Base-by-base conservation (phyloP, 2,113 vertebrate genomes). In the Poicephalus gulielmi region DNA sequence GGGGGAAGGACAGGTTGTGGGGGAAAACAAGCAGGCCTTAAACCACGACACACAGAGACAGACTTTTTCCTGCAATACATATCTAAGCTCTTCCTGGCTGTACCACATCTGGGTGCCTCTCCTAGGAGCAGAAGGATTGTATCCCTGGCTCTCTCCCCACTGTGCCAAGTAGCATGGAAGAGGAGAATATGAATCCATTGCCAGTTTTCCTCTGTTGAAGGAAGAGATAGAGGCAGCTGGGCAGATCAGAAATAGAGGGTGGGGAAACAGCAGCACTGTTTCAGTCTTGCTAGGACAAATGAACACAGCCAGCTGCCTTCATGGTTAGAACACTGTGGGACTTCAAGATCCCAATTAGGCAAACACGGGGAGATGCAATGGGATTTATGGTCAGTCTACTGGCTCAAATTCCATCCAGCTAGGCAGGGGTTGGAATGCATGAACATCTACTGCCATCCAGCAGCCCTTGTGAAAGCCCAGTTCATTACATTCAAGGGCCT, bases 251-350 rank as follows among this genome's bases (percentile, higher is more conserved):
- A 88, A 6, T 6, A 1, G 4, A 22, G 14, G 8, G n/a, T 23
- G 10, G 4, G n/a, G 30, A 84, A 81, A 70, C 2, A 76, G 33
- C 33, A 74, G 37, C 37, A 49, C 17, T 30, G 17, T 41, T 86
- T 59, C 81, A 50, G 43, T 53, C 78, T 74, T 70, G 37, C 31
- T n/a, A 59, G 10, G 52, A 62, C 31, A 44, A 43, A 78, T 10
- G 28, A 69, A 46, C 46, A 22, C 27, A 35, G 30, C 13, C 44
- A 50, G 31, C 37, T 87, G 37, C 78, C 69, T 70, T 84, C 37
- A n/a, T 0, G 0, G 18, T 20, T 6, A 46, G 37, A 81, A 69
- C 0, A 13, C 8, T 7, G 11, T 8, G 13, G 16, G 28, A 22
- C 53, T 25, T 59, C 62, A 79, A 43, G 43, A 27, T 90, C 39